phyloP scores from a whole-genome alignment of 2,113 vertebrate species.

The Catagonus wagneri region DNA sequence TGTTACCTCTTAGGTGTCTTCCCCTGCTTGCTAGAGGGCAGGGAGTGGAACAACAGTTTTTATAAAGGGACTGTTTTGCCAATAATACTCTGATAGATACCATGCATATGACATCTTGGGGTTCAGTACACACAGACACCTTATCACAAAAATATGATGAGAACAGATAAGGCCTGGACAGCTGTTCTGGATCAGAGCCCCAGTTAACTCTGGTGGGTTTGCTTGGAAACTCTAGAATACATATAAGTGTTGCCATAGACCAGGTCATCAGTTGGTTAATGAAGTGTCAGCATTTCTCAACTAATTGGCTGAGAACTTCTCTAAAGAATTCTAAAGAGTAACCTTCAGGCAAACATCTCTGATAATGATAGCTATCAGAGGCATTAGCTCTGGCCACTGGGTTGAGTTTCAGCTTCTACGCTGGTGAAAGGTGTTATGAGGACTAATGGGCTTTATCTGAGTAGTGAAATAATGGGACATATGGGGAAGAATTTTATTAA shows the following conservation, averaged over 20 bases:
- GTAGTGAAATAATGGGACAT: background rate
- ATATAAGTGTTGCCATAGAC: background rate
- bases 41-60: background rate
- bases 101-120: background rate
- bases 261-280: background rate
- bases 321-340: background rate
- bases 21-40: background rate
- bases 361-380: background rate
- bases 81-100: background rate
- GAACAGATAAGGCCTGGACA: background rate
- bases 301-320: background rate
- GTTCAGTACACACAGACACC: background rate
- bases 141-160: background rate
- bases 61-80: background rate
- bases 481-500: background rate
- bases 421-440: background rate
- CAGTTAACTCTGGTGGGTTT: background rate
- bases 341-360: conserved; percentile 5
- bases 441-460: background rate
- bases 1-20: background rate
- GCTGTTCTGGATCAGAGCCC: background rate
- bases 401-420: background rate
- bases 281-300: background rate
- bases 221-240: background rate
- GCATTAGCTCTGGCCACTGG: background rate